Conservation (phyloP, 1,140 invertebrate species). For the Brachionus rotundiformis region DNA sequence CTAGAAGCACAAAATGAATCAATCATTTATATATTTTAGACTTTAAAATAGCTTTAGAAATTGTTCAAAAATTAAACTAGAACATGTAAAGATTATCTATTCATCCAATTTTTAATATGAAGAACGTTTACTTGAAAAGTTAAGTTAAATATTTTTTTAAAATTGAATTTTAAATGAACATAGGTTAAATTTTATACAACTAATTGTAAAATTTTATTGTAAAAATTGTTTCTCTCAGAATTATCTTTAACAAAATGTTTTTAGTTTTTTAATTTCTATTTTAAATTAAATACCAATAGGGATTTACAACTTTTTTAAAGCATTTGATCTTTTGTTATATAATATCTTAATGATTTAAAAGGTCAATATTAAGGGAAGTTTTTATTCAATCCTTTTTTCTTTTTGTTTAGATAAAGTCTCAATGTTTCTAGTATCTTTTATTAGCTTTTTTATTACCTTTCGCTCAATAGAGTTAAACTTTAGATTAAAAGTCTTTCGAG, state of each 20-base stretch:
- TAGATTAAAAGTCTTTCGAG: too few species aligned
- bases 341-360: not conserved
- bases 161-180: not conserved
- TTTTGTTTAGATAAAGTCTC: not conserved
- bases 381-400: not conserved
- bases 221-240: not conserved
- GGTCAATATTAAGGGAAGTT: not conserved
- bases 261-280: not conserved
- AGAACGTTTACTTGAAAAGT: too few species aligned
- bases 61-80: too few species aligned
- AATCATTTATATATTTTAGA: too few species aligned
- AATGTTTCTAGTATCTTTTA: not conserved
- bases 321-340: constrained; percentile 11
- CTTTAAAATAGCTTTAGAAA: too few species aligned
- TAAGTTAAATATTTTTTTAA: too few species aligned
- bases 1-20: too few species aligned
- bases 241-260: not conserved
- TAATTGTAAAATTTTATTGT: too few species aligned
- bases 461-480: too few species aligned
- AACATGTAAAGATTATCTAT: too few species aligned
- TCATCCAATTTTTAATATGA: too few species aligned
- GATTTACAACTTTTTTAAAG: not conserved
- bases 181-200: not conserved
- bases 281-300: not conserved
- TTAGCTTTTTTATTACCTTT: too few species aligned